Conservation (phyloP, 2,113 vertebrate species). For the Axis porcinus region DNA sequence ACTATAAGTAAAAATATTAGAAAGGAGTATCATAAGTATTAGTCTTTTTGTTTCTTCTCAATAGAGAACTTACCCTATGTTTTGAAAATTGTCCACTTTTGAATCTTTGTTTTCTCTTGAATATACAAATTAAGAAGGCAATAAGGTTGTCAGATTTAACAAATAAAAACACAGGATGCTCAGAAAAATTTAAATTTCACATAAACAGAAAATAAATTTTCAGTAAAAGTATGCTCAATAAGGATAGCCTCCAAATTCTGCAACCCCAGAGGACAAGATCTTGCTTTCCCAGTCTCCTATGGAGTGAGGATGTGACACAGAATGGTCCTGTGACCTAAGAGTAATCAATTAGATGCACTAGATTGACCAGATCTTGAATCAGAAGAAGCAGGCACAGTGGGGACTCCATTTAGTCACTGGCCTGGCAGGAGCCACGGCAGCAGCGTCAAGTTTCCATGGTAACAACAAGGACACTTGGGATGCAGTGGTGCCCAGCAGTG, state of each 20-base stretch:
- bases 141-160: not conserved
- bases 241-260: not conserved
- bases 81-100: not conserved
- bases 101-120: not conserved
- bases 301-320: not conserved
- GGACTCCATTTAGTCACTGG: not conserved
- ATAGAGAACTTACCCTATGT: not conserved
- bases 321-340: not conserved
- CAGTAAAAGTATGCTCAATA: not conserved
- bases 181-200: not conserved
- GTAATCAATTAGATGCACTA: not conserved
- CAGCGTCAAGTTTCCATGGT: not conserved
- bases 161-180: not conserved
- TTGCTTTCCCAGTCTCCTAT: not conserved
- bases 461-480: not conserved
- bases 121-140: not conserved
- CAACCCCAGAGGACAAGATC: not conserved
- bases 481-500: not conserved
- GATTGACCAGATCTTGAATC: not conserved
- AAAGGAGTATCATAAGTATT: not conserved
- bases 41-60: not conserved
- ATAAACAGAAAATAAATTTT: not conserved
- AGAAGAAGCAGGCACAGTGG: not conserved
- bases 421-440: not conserved
- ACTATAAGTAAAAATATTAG: not conserved